phyloP scores from a whole-genome alignment of 2,113 vertebrate species.

The Tor tambroides region DNA sequence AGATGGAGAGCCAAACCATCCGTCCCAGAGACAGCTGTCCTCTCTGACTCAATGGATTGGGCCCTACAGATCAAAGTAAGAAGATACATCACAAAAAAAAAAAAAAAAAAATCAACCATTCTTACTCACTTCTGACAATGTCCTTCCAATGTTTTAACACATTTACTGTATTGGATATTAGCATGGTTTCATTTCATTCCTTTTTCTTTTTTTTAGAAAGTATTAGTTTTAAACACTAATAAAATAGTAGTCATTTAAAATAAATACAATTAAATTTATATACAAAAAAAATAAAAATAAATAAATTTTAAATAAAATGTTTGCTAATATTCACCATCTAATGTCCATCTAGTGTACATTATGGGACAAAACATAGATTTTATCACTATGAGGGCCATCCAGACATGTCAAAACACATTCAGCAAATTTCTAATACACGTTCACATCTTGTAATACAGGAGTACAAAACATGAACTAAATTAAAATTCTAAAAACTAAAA shows the following conservation, averaged over 20 bases:
- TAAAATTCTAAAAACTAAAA: too few relatives aligned
- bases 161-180: too few relatives aligned
- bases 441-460: not conserved
- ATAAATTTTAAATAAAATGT: too few relatives aligned
- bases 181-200: too few relatives aligned
- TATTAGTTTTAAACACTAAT: too few relatives aligned
- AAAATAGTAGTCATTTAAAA: too few relatives aligned
- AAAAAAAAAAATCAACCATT: too few relatives aligned
- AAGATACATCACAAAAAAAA: not conserved
- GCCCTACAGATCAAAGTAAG: not conserved
- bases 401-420: not conserved
- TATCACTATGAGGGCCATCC: not conserved
- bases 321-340: not conserved
- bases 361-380: not conserved
- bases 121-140: too few relatives aligned
- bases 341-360: not conserved
- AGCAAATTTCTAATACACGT: not conserved
- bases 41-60: conserved; percentile 1
- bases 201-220: too few relatives aligned
- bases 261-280: too few relatives aligned
- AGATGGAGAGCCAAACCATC: not conserved
- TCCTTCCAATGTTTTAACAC: too few relatives aligned
- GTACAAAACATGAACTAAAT: not conserved
- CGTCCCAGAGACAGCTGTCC: not conserved
- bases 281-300: too few relatives aligned